These are phyloP conservation scores for Actenoides hombroni DNA, from an alignment of 2,113 vertebrate species.

Conservation along the genomic window DNA sequence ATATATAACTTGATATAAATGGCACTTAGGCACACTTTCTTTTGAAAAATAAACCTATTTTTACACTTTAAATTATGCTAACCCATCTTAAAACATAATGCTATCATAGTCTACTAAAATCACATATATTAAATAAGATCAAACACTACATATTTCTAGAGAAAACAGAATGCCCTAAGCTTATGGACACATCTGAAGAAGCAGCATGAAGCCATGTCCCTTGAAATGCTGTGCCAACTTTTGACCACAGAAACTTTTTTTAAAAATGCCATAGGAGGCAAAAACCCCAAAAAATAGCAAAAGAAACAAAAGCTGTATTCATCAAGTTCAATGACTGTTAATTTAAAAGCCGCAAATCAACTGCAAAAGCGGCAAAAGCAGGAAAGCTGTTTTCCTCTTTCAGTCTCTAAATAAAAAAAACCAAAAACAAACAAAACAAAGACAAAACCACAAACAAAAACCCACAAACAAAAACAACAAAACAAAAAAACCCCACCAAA, in stretches of 20 bases:
- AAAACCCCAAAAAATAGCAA: fast-evolving
- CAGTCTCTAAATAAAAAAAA: background rate
- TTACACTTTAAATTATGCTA: background rate
- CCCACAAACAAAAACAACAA: background rate
- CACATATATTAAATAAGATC: background rate
- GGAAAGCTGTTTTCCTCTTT: background rate
- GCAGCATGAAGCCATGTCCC: background rate
- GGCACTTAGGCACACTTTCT: fast-evolving
- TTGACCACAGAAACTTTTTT: background rate
- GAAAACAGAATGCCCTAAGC: background rate
- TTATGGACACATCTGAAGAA: background rate
- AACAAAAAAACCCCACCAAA: too few relatives aligned
- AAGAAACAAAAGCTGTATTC: background rate
- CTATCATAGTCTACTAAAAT: background rate
- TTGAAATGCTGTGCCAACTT: background rate
- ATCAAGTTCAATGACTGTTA: background rate
- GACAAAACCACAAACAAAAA: too few relatives aligned
- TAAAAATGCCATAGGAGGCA: background rate
- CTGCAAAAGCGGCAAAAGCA: background rate
- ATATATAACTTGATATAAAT: background rate
- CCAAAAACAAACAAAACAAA: background rate
- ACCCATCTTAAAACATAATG: background rate
- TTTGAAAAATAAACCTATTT: background rate
- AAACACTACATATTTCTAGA: background rate
- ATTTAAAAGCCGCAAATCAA: background rate